phyloP scores from a whole-genome alignment of 2,888 invertebrate species.

The Kryphioiulus occultus region DNA sequence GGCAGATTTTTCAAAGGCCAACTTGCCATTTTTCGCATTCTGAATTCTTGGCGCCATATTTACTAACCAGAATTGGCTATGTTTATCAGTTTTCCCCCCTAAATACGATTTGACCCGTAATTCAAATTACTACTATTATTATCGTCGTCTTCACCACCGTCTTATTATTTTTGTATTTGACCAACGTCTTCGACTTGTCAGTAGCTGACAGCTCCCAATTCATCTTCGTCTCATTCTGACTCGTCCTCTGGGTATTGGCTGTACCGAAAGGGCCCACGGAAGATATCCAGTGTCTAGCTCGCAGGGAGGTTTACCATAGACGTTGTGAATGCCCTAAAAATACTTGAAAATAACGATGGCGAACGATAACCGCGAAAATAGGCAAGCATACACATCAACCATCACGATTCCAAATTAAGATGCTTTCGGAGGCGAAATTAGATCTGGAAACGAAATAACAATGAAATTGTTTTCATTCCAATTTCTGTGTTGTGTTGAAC shows the following conservation, averaged over 20 bases:
- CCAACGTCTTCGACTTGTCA: background rate
- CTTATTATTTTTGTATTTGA: background rate
- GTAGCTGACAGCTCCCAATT: background rate
- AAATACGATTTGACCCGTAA: too few species aligned
- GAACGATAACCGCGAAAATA: background rate
- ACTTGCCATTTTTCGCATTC: background rate
- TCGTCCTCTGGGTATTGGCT: constrained; percentile 6
- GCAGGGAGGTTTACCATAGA: background rate
- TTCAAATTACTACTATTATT: background rate
- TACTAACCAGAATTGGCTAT: background rate
- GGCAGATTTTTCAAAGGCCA: background rate
- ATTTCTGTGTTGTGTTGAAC: too few species aligned
- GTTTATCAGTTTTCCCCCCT: too few species aligned
- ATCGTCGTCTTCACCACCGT: background rate
- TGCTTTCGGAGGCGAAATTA: too few species aligned
- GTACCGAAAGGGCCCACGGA: constrained; percentile 12
- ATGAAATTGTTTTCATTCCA: too few species aligned
- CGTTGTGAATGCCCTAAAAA: background rate
- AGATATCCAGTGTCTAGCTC: background rate
- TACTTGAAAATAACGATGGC: background rate
- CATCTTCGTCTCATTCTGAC: background rate
- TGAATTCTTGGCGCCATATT: background rate
- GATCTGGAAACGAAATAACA: too few species aligned
- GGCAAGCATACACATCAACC: background rate
- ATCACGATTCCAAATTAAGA: too few species aligned